Base-by-base conservation (phyloP, 2,797 vertebrate species). In the Diplodus sargus region DNA sequence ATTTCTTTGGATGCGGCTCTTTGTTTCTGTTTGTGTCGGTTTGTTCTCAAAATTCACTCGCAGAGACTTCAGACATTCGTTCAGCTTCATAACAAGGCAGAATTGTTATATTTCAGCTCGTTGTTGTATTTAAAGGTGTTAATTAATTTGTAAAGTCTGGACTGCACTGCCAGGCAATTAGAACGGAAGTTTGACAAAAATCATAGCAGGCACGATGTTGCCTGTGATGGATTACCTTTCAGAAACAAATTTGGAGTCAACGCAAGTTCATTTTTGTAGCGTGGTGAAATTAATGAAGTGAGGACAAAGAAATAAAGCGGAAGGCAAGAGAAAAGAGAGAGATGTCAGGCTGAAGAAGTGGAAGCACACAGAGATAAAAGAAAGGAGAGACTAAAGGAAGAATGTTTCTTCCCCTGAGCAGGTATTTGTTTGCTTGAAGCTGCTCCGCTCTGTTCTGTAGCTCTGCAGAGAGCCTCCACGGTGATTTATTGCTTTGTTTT, bases 401-500 rank as follows among this genome's bases (percentile, higher is more conserved):
- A 57, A 4, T 13, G 14, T 16, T 25, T 15, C 42, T 20, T 57
- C 49, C 47, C 71, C 17, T 22, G 53, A 81, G 70, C 78, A 81
- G 81, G 52, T 71, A 66, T 79, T 65, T 87, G 84, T 89, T 81
- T 78, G 80, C 81, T 82, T 18, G 47, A 15, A 76, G 73, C 79
- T 54, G 62, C 83, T 78, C 45, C 61, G 30, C n/a, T 67, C 42
- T 4, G 16, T 10, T 0, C 68, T 61, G 43, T 5, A n/a, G 59
- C 77, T 79, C 75, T 39, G 69, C 76, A 34, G 72, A 65, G 56
- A 69, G 61, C 25, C 69, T 74, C 54, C 66, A 49, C 78, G 0
- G 3, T 84, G 82, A 92, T 91, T 91, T 91, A 91, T 88, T 67
- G 70, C 78, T 90, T 91, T 91, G 89, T 91, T 91, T 92, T 89